A percentile compares a stretch with the other conserved stretches of the same genome.
Evolutionary conservation across 2,797 vertebrate genomes (phyloP).

Genomic region (Pelodytes ibericus): DNA sequence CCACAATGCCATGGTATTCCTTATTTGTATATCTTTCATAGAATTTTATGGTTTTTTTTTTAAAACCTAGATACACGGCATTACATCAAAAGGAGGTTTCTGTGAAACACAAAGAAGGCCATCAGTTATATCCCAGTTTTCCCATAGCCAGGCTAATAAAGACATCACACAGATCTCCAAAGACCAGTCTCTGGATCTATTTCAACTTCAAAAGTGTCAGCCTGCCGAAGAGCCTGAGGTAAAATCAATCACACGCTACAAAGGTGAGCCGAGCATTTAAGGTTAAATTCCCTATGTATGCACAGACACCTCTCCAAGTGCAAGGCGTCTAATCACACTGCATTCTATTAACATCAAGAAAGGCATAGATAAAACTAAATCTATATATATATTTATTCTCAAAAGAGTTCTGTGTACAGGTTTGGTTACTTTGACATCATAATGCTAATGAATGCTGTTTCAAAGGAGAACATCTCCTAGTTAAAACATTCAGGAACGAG

Average conservation of each 20-base stretch:
- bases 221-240: constrained; percentile 59
- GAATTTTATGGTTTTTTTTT: not conserved
- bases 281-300: constrained; percentile 58
- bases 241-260: constrained; percentile 57
- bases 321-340: constrained; percentile 46
- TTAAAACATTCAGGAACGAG: not conserved
- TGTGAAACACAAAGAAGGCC: constrained; percentile 48
- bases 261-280: constrained; percentile 60
- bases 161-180: constrained; percentile 66
- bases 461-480: not conserved
- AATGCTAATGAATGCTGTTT: not conserved
- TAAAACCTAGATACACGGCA: not conserved
- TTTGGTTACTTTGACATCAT: not conserved
- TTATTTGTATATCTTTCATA: not conserved
- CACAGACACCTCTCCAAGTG: constrained; percentile 61
- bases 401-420: not conserved
- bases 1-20: not conserved
- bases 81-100: not conserved
- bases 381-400: not conserved
- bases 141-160: constrained; percentile 63
- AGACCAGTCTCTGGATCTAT: constrained; percentile 60
- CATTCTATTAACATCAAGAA: constrained; percentile 53
- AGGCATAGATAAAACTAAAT: constrained; percentile 4
- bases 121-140: constrained; percentile 60
- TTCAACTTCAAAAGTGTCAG: constrained; percentile 66